These are phyloP conservation scores for Elanoides forficatus DNA, from an alignment of 2,113 vertebrate species.

Conservation along the genomic window DNA sequence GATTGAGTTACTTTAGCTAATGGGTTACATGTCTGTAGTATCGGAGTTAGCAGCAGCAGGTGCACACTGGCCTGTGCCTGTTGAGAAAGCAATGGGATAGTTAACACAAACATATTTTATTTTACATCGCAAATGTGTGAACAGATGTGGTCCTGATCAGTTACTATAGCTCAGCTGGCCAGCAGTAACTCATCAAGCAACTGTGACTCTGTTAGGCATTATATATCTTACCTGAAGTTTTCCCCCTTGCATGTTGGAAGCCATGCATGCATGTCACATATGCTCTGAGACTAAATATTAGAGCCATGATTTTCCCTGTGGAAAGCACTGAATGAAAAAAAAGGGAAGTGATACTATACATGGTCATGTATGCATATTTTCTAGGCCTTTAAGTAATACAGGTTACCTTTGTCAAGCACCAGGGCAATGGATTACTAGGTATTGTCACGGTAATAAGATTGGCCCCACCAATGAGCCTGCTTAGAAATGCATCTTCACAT, in stretches of 20 bases:
- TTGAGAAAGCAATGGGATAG: neutral
- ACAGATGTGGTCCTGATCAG: neutral
- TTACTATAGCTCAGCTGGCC: neutral
- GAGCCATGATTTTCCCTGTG: neutral
- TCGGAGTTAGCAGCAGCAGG: constrained; percentile 16
- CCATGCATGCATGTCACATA: neutral
- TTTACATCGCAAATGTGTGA: neutral
- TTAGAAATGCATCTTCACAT: neutral
- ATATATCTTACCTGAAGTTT: neutral
- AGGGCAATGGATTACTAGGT: neutral
- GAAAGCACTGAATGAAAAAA: neutral
- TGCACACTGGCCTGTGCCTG: neutral
- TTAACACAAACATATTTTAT: neutral
- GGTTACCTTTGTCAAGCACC: neutral
- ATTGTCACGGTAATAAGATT: neutral
- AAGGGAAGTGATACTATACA: neutral
- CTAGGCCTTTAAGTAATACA: neutral
- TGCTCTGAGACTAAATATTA: neutral
- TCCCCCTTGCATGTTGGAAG: neutral
- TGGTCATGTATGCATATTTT: neutral
- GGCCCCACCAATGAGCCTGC: neutral
- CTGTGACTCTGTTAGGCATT: neutral
- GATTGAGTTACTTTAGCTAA: neutral
- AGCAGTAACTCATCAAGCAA: neutral
- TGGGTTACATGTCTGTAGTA: neutral